Evolutionary conservation across 2,113 vertebrate genomes (phyloP).

Genomic region (Ptilonorhynchus violaceus): DNA sequence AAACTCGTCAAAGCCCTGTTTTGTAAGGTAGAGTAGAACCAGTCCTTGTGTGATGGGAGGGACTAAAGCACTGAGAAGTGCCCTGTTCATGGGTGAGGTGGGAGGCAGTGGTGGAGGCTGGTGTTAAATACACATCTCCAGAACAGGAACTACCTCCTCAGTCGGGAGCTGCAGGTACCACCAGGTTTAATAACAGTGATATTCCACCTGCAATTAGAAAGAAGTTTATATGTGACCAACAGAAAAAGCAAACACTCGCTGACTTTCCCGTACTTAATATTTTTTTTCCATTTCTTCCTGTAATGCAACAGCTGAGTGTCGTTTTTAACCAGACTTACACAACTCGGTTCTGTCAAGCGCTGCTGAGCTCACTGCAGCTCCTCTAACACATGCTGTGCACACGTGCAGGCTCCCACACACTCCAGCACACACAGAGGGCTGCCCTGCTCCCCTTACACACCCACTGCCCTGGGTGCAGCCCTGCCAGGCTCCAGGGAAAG

Average conservation of each 20-base stretch:
- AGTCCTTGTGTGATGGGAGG: background rate
- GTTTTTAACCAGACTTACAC: background rate
- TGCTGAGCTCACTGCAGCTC: background rate
- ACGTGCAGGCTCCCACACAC: constrained; percentile 1
- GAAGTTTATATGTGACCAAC: background rate
- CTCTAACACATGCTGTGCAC: constrained; percentile 7
- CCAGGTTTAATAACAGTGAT: background rate
- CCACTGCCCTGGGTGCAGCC: background rate
- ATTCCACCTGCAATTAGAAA: background rate
- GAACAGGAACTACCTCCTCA: background rate
- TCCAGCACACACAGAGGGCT: background rate
- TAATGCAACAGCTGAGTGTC: background rate
- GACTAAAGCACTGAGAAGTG: background rate
- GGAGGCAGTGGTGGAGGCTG: background rate
- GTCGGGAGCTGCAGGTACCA: background rate
- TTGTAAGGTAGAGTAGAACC: background rate
- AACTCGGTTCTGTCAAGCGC: background rate
- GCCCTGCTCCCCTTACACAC: background rate
- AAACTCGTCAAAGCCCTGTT: background rate
- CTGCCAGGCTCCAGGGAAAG: background rate
- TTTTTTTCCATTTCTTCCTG: background rate
- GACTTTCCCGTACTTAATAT: background rate
- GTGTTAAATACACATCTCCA: background rate
- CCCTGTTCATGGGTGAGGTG: background rate
- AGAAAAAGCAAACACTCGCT: background rate